Evolutionary conservation across 2,113 vertebrate genomes (phyloP), one percentile per base, ranked within the genome.

Genomic region (Sakesphorus luctuosus): DNA sequence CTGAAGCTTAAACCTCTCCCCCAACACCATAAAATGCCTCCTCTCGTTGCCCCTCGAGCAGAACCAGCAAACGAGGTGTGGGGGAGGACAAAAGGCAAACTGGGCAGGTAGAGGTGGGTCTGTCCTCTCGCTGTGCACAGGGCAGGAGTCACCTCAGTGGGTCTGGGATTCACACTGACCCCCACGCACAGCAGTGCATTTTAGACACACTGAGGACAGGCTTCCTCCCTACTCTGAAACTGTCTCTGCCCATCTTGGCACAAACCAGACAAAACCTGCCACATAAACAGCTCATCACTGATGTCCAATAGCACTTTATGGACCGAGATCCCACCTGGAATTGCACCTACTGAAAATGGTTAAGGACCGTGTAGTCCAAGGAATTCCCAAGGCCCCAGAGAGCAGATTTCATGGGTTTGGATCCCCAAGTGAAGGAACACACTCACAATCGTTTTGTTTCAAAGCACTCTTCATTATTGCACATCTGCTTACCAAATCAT

Each of bases 21-120:
- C 35, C 59, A 24, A 20, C 52, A 35, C 10, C 18, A 15, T 3
- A 10, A 63, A 62, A 66, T 3, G 15, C 20, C 80, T 63, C 28
- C 71, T 35, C 67, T 3, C 1, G 25, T 3, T 0, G 2, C 16
- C 25, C 47, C 66, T 35, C 0, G 0, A 65, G 71, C 35, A 24
- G 13, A 25, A 35, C 13, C 17, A 40, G n/a, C 63, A 53, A 12
- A 29, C 2, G 35, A 38, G 59, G n/a, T 2, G 25, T 7, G 50
- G 6, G 16, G 20, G 58, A 28, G 31, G 73, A 26, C 40, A 28
- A n/a, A 36, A 49, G 24, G 29, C 58, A 38, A 67, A 3, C 1
- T 35, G 47, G 40, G 12, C 13, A 28, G 55, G 33, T 9, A 33
- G 18, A 18, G 5, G 13, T 5, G 55, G 52, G 5, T 31, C 59